Evolutionary conservation across 2,888 invertebrate genomes (phyloP), one percentile per base, ranked within the genome.

Genomic region (Cinara cedri): DNA sequence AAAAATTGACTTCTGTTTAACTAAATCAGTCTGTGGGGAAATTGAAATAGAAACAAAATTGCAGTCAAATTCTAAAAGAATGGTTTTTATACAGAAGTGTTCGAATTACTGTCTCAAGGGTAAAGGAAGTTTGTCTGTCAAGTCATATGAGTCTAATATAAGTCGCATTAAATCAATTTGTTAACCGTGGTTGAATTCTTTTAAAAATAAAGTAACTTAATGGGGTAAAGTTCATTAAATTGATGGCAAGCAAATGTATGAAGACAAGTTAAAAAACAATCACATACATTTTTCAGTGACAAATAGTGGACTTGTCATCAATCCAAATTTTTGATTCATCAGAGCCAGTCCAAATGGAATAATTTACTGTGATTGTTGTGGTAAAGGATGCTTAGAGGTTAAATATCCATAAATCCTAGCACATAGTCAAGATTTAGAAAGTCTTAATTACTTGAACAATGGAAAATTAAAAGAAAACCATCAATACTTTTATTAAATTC

Each of bases 51-150:
- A 1, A 14, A 71, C 54, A 26, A 51, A 16, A 13, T 13, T 19
- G 3, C 71, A 71, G 19, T 21, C 71, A 1, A 11, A 51, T 4
- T 14, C 19, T 6, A 34, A 71, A 34, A n/a, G 54, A 21, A 1
- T 71, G 71, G 71, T 71, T 71, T 54, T n/a, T 19, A 49, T 71
- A 51, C 16, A 24, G 54, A 14, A 54, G 24, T 71, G 71, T 54
- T 13, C 54, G 71, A 10, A 26, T 71, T 11, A 71, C 54, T 3
- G 71, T 26, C 2, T 71, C 19, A 11, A 34, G 16, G 4, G n/a
- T 26, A 11, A 71, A 71, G 16, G 71, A 21, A 10, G 54, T 16
- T 6, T 71, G 24, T 51, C n/a, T 44, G n/a, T 16, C 42, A 72
- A 44, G 21, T 6, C 14, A 1, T 19, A 8, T 21, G 13, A 55